Base-by-base conservation (phyloP, 2,113 vertebrate genomes). In the Rhineura floridana region DNA sequence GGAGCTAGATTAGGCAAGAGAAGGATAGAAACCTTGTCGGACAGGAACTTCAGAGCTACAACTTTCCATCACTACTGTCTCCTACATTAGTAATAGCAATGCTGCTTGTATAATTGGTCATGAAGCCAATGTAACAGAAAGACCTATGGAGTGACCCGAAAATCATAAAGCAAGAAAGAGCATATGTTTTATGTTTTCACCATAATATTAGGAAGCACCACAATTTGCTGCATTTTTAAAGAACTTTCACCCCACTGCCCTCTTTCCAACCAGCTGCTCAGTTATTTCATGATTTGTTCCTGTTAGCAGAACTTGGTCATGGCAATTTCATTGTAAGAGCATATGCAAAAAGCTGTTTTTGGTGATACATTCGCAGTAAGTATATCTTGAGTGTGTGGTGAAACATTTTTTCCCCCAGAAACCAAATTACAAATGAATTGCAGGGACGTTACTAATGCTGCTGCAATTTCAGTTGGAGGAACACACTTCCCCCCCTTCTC, bases 31-130 rank as follows among this genome's bases (percentile, higher is more conserved):
- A 83, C 12, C 0, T 33, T 69, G 86, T 55, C 46, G 67, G n/a
- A 77, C 30, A 87, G 85, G 42, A 77, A 75, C 6, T 2, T 63
- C 75, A 72, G 8, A 89, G 33, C 63, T 94, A 65, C 36, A 44
- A 90, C 82, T 91, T 70, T 87, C 79, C 2, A 63, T 89, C 69
- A 67, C 78, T 3, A 8, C 70, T 4, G 0, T 30, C 36, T 86
- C 86, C 90, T 93, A 36, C 1, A 83, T 73, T 52, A 90, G 15
- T 28, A 15, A 1, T 36, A 67, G 15, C 4, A 44, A 0, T 33
- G 75, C 65, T 89, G 85, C 33, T n/a, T 85, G 13, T 78, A 21
- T 81, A 69, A 89, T 88, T 90, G 87, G 65, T 1, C 33, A 86
- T 92, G 86, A 69, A 72, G 3, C 11, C 65, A 87, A 85, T 3